A percentile compares a stretch with the other conserved stretches of the same genome.
Evolutionary conservation across 2,888 invertebrate species (phyloP).

Genomic region (Leptodirus hochenwartii): DNA sequence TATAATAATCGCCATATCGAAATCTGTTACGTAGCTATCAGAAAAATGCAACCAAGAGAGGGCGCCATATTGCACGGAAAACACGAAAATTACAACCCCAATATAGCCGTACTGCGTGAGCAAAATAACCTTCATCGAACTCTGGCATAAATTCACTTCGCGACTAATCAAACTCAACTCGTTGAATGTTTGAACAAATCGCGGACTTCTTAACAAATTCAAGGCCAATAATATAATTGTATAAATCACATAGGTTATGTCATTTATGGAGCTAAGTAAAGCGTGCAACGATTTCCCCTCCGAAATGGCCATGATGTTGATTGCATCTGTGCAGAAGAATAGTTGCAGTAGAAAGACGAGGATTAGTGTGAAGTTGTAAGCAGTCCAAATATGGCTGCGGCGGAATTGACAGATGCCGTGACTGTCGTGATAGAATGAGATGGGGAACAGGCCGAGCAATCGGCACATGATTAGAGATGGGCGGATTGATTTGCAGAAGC

Average conservation of each 20-base stretch:
- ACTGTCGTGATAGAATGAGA: slow-evolving; percentile 17
- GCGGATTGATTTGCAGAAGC: slow-evolving; percentile 19
- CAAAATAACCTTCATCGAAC: slow-evolving; percentile 15
- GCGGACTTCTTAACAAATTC: slow-evolving; percentile 16
- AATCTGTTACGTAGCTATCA: slow-evolving; percentile 15
- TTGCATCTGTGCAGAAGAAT: slow-evolving; percentile 16
- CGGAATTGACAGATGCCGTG: slow-evolving; percentile 19
- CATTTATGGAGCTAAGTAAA: slow-evolving; percentile 19
- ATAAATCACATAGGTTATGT: slow-evolving; percentile 19
- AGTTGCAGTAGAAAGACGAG: slow-evolving; percentile 15
- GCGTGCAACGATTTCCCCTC: slow-evolving; percentile 18
- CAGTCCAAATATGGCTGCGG: slow-evolving; percentile 18
- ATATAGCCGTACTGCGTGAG: slow-evolving; percentile 17
- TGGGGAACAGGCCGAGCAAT: slow-evolving; percentile 21
- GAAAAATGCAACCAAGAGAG: slow-evolving; percentile 18
- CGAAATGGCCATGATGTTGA: slow-evolving; percentile 13
- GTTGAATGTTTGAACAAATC: slow-evolving; percentile 19
- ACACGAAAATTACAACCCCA: slow-evolving; percentile 11
- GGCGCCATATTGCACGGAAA: slow-evolving; percentile 15
- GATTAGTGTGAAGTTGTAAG: slow-evolving; percentile 16
- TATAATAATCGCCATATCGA: slow-evolving; percentile 16
- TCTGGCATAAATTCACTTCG: slow-evolving; percentile 21
- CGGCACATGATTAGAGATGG: slow-evolving; percentile 16
- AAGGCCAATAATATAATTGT: slow-evolving; percentile 17
- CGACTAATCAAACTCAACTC: slow-evolving; percentile 16